Conservation (phyloP, 2,113 vertebrate species). For the Forbesichthys agassizii region DNA sequence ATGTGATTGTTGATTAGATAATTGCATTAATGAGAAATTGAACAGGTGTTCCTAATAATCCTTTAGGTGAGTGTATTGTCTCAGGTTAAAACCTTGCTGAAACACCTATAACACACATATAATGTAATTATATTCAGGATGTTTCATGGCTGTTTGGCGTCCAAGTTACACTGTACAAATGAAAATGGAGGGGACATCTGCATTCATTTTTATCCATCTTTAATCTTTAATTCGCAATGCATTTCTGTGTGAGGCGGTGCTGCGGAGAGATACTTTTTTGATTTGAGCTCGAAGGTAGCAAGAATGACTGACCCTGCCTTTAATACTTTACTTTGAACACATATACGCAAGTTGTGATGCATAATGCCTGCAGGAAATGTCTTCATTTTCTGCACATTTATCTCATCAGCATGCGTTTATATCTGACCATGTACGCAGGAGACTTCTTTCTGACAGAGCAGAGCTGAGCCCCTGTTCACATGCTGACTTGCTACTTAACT, state of each 20-base stretch:
- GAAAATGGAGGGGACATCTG: slow-evolving; percentile 34
- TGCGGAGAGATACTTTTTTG: too few species aligned
- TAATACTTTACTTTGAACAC: too few species aligned
- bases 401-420: neutral
- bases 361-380: too few species aligned
- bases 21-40: too few species aligned
- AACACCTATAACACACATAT: neutral
- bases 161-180: slow-evolving; percentile 10
- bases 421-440: slow-evolving; percentile 3
- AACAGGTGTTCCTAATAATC: too few species aligned
- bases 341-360: too few species aligned
- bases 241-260: too few species aligned
- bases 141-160: slow-evolving; percentile 16
- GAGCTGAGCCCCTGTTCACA: slow-evolving; percentile 12
- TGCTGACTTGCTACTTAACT: slow-evolving; percentile 47
- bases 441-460: neutral
- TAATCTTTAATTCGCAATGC: neutral
- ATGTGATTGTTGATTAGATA: too few species aligned
- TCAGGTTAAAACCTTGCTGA: neutral
- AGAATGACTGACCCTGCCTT: too few species aligned
- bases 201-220: slow-evolving; percentile 36
- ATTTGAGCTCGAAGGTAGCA: too few species aligned
- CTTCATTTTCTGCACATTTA: slow-evolving; percentile 13
- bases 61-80: neutral
- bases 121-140: neutral